Percentiles rank a stretch among this genome's conserved stretches.
Evolutionary conservation across 2,797 vertebrate species (phyloP).

Genomic region (Labeo calbasu): DNA sequence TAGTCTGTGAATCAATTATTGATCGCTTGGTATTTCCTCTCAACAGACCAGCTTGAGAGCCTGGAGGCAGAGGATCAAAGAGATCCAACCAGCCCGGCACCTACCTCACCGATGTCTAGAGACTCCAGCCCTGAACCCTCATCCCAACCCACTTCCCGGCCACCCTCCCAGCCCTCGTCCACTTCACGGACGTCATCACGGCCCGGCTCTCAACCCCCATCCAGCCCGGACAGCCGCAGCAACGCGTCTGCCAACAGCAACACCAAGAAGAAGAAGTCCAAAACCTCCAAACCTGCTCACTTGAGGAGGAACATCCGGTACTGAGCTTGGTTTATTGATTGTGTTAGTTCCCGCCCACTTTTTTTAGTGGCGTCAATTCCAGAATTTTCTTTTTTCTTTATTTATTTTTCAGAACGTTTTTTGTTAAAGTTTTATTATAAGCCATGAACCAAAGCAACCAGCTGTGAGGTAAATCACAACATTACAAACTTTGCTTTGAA

Average conservation of each 20-base stretch:
- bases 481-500: background rate
- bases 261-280: constrained; percentile 84
- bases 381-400: too few species aligned
- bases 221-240: constrained; percentile 77
- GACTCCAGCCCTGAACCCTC: constrained; percentile 77
- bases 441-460: background rate
- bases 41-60: constrained; percentile 84
- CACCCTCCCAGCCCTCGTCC: constrained; percentile 74
- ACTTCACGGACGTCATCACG: constrained; percentile 67
- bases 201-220: constrained; percentile 63
- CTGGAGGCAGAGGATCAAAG: constrained; percentile 78
- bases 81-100: constrained; percentile 84
- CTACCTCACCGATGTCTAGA: constrained; percentile 86
- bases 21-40: constrained; percentile 19
- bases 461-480: background rate
- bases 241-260: constrained; percentile 80
- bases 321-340: constrained; percentile 6
- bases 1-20: background rate
- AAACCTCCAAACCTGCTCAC: constrained; percentile 87
- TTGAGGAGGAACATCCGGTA: constrained; percentile 99
- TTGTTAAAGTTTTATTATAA: background rate
- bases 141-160: constrained; percentile 61
- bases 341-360: background rate
- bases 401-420: background rate
- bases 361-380: background rate